Evolutionary conservation across 2,888 invertebrate genomes (phyloP), one percentile per base, ranked within the genome.

Genomic region (Pocota personata): DNA sequence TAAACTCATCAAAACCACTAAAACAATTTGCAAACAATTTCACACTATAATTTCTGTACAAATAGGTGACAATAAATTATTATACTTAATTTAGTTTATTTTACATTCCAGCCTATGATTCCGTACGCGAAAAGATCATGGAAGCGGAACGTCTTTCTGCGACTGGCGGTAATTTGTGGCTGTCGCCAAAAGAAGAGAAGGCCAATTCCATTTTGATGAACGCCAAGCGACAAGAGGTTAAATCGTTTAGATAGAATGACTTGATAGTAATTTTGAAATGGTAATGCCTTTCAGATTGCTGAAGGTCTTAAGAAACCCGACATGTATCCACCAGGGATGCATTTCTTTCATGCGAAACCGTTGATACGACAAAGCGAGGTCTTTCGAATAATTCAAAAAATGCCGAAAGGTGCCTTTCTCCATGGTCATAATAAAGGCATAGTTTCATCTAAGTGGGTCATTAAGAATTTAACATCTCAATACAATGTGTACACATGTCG

Each of bases 381-480:
- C 0, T 95, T 94, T 88, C 90, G 94, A 67, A 92, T 95, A 1
- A 94, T 95, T 37, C 92, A 93, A 67, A 92, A 92, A 87, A 92
- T 95, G 91, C 95, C 95, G 0, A 95, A 92, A 75, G 95, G 95
- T 0, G 94, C 93, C 0, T 93, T 94, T 0, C 90, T 95, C 2
- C 95, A 95, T 88, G 93, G 93, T 0, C 95, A 95, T 89, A 93
- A 94, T 77, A 92, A 93, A 0, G 94, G 94, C 0, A 92, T 93
- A 57, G 94, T 93, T n/a, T 94, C 94, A 0, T 90, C 92, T 0
- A 93, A 94, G 43, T 95, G 93, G 90, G 88, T 94, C 7, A 92
- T 94, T 12, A 89, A 91, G 4, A 94, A 95, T 87, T 88, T 95
- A 27, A 94, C 94, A 0, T 93, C 93, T 69, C 91, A 93, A 21